Base-by-base conservation (phyloP, 2,888 invertebrate genomes). In the Encarsia formosa region DNA sequence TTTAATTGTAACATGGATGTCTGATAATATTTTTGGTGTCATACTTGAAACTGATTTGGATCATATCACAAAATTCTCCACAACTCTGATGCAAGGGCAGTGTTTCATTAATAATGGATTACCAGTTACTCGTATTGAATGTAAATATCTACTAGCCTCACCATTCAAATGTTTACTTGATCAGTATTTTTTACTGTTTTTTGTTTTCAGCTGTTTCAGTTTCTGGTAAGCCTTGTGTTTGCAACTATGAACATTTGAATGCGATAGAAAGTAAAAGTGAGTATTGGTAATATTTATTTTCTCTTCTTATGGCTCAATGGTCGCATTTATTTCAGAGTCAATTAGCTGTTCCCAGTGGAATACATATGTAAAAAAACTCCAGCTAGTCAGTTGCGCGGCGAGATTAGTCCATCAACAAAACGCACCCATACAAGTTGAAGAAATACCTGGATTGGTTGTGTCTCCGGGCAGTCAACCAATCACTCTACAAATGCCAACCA, bases 1-100 rank as follows among this genome's bases (percentile, higher is more conserved):
- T 49, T 81, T 84, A 67, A 82, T 87, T 41, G 77, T 87, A 49
- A 88, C 89, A 23, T 91, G 91, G 91, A 87, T 85, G 66, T 84
- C 85, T 45, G 82, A 84, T 45, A 83, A 86, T 58, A 81, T 83
- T 68, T 81, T 91, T 65, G 86, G 86, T 44, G 77, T 89, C 59
- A 81, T 91, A 56, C 65, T 91, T 49, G 86, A 86, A 71, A 87
- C 88, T 38, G 88, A 90, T 68, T 79, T 88, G 61, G 84, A 86
- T 65, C 82, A 85, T 64, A 80, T 91, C 40, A 84, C 87, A 55
- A 80, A 84, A 61, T 78, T 90, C 57, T 82, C 86, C 41, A 81
- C 84, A 58, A 82, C 84, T 63, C 85, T 88, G 72, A 81, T 87
- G 68, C 81, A 84, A 63, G 84, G 83, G 63, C 77, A 83, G 69